Evolutionary conservation across 2,888 invertebrate species (phyloP).

Genomic region (Baccha elongata): DNA sequence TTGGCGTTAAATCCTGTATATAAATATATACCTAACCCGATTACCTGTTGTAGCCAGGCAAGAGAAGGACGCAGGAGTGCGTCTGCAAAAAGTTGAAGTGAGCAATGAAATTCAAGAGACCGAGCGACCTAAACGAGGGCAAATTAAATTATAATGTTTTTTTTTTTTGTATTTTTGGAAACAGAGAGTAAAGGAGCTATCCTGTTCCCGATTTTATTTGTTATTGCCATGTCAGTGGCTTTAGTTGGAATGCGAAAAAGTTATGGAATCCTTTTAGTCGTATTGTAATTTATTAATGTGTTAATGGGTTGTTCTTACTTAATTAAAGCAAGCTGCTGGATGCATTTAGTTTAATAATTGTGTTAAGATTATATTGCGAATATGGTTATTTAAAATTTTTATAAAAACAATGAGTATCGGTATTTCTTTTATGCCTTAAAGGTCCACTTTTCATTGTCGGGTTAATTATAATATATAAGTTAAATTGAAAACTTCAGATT

Average conservation of each 20-base stretch:
- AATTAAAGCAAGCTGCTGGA: slow-evolving; percentile 28
- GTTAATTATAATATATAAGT: too few species aligned
- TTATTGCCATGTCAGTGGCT: slow-evolving; percentile 33
- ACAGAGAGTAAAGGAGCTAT: slow-evolving; percentile 57
- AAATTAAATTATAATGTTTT: slow-evolving; percentile 48
- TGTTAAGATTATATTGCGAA: slow-evolving; percentile 26
- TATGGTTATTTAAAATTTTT: slow-evolving; percentile 8
- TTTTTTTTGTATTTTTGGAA: slow-evolving; percentile 49
- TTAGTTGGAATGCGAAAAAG: neutral
- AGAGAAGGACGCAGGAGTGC: slow-evolving; percentile 30
- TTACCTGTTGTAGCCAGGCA: slow-evolving; percentile 55
- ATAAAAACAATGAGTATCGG: too few species aligned
- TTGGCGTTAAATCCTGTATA: slow-evolving; percentile 53
- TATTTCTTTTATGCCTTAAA: too few species aligned
- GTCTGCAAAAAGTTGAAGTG: slow-evolving; percentile 23
- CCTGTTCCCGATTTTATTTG: slow-evolving; percentile 65
- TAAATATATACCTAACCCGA: slow-evolving; percentile 65
- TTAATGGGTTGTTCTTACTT: slow-evolving; percentile 34
- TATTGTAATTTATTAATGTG: slow-evolving; percentile 27
- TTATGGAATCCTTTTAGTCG: slow-evolving; percentile 30
- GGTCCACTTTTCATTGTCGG: too few species aligned
- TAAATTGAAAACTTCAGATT: too few species aligned
- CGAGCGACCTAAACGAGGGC: slow-evolving; percentile 49
- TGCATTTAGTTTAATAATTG: slow-evolving; percentile 38
- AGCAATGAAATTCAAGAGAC: slow-evolving; percentile 32